Conservation (phyloP, 2,888 invertebrate genomes). For the Pharmacophagus antenor region DNA sequence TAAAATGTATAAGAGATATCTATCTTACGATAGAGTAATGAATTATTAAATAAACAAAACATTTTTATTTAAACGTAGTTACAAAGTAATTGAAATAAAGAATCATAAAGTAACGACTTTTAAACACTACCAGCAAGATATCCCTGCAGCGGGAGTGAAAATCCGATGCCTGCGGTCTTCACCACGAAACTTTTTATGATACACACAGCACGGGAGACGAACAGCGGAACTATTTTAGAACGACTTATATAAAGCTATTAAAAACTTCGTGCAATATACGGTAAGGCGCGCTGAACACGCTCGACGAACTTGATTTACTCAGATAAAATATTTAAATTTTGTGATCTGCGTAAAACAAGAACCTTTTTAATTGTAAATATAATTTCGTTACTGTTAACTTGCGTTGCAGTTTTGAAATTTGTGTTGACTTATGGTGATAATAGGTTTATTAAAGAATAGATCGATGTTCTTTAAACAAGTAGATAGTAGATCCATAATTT, state of each 20-base stretch:
- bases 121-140: conserved; percentile 17
- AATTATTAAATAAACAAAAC: neutral
- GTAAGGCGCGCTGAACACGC: conserved; percentile 19
- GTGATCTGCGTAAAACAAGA: too few species aligned
- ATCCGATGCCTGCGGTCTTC: conserved; percentile 22
- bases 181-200: conserved; percentile 56
- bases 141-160: conserved; percentile 4
- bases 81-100: neutral
- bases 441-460: too few species aligned
- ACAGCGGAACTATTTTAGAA: conserved; percentile 58
- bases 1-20: too few species aligned
- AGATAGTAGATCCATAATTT: too few species aligned
- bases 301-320: neutral
- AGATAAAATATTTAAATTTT: too few species aligned
- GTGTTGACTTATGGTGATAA: too few species aligned
- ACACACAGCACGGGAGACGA: conserved; percentile 45
- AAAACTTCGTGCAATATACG: conserved; percentile 45
- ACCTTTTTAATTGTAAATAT: too few species aligned
- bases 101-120: neutral
- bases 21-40: too few species aligned
- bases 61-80: neutral
- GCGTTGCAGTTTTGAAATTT: too few species aligned
- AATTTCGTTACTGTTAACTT: too few species aligned
- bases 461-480: too few species aligned
- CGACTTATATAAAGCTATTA: conserved; percentile 61